A percentile compares a stretch with the other conserved stretches of the same genome.
Evolutionary conservation across 2,113 vertebrate species (phyloP).

Genomic region (Pithys albifrons): DNA sequence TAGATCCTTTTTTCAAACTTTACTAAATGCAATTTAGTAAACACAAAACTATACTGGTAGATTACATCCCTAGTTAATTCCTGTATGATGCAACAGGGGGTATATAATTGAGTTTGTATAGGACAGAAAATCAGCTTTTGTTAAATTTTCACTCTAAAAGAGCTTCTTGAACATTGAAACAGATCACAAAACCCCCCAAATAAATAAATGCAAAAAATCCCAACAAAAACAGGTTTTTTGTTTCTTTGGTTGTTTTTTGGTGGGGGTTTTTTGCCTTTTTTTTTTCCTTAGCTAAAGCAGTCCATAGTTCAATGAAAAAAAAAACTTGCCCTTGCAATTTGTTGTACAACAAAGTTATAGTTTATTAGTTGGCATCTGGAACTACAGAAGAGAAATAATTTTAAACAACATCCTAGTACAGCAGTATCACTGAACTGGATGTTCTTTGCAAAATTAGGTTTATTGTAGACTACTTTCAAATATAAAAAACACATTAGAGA

Average conservation of each 20-base stretch:
- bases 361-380: background rate
- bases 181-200: fast-evolving
- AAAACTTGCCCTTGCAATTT: background rate
- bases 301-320: background rate
- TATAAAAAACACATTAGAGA: background rate
- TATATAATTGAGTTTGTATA: background rate
- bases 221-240: too few species aligned
- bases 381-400: background rate
- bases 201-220: background rate
- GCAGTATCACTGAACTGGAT: background rate
- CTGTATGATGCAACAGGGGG: background rate
- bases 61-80: background rate
- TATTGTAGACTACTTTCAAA: background rate
- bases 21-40: background rate
- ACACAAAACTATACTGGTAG: background rate
- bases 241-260: too few species aligned
- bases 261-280: background rate
- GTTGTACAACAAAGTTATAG: background rate
- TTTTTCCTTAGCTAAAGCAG: background rate
- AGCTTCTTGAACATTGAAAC: background rate
- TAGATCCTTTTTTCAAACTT: background rate
- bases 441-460: background rate
- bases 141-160: background rate
- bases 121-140: background rate
- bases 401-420: background rate